Conservation (phyloP, 1,140 invertebrate species). For the Drosophila arizonae region DNA sequence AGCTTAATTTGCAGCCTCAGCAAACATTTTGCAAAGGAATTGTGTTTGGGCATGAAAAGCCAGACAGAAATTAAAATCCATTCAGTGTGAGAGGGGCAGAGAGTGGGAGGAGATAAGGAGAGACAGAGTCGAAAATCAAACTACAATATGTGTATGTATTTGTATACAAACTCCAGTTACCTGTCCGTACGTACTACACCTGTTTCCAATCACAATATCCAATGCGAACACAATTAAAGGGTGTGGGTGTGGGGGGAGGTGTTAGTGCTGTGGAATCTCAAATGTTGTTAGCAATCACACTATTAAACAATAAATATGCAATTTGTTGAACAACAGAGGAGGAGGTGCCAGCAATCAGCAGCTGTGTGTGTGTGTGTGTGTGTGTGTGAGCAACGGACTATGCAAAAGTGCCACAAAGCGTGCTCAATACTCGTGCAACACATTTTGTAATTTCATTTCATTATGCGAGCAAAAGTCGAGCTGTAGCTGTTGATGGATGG, state of each 20-base stretch:
- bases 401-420: conserved; percentile 44
- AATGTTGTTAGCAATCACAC: conserved; percentile 69
- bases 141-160: background rate
- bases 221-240: conserved; percentile 17
- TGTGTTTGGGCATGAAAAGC: conserved; percentile 3
- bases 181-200: background rate
- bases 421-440: conserved; percentile 32
- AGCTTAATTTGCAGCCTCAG: conserved; percentile 20
- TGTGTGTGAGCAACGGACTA: conserved; percentile 39
- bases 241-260: background rate
- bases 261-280: conserved; percentile 37
- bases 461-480: conserved; percentile 52
- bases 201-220: conserved; percentile 39
- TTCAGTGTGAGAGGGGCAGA: conserved; percentile 18
- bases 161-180: conserved; percentile 1
- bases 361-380: background rate
- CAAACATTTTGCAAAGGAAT: conserved; percentile 8
- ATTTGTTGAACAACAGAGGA: conserved; percentile 63
- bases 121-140: conserved; percentile 1
- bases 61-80: conserved; percentile 31
- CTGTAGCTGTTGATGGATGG: conserved; percentile 44
- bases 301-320: conserved; percentile 80
- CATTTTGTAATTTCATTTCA: conserved; percentile 77
- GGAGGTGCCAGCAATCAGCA: conserved; percentile 4
- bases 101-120: too few species aligned